Evolutionary conservation across 2,797 vertebrate genomes (phyloP), one percentile per base, ranked within the genome.

Genomic region (Pelodytes ibericus): DNA sequence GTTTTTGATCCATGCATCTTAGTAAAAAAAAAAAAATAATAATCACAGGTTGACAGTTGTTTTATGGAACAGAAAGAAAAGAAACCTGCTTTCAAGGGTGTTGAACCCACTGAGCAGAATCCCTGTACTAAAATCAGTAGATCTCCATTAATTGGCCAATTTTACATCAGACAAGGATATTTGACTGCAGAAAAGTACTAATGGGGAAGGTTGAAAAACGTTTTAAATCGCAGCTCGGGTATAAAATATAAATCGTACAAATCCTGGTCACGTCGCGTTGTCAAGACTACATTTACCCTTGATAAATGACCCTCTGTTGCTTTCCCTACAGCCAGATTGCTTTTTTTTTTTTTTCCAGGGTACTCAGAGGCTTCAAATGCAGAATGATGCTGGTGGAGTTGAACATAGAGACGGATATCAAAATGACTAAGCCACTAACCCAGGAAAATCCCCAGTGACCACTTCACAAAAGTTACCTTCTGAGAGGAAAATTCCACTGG

Each of bases 201-300:
- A 30, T 33, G 39, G 10, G 18, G 39, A 60, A 20, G 20, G 51
- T 75, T 22, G 57, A 69, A n/a, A 75, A 69, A 29, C 56, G 57
- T 62, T 22, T 4, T 51, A 44, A 75, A 61, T 61, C 36, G n/a
- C 29, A 61, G 24, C 30, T 26, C 16, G 47, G 33, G 26, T 57
- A 36, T 36, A 57, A 26, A 20, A 71, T 10, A 70, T n/a, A 77
- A 71, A 66, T 59, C 36, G 49, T 57, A 77, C 26, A 31, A 51
- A 65, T 59, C 41, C 47, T 36, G 18, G 61, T 77, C 69, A 72
- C 41, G 59, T 60, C 41, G 3, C 13, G 62, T 77, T 77, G 59
- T 69, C 62, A 77, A 72, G 69, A 60, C 69, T 59, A 72, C 62
- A 59, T 60, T 66, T 72, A 59, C 61, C 69, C 75, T 77, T 77